Percentiles rank a stretch among this genome's conserved stretches.
Conservation (phyloP, 2,113 vertebrate genomes). For the Neoarius graeffei region DNA sequence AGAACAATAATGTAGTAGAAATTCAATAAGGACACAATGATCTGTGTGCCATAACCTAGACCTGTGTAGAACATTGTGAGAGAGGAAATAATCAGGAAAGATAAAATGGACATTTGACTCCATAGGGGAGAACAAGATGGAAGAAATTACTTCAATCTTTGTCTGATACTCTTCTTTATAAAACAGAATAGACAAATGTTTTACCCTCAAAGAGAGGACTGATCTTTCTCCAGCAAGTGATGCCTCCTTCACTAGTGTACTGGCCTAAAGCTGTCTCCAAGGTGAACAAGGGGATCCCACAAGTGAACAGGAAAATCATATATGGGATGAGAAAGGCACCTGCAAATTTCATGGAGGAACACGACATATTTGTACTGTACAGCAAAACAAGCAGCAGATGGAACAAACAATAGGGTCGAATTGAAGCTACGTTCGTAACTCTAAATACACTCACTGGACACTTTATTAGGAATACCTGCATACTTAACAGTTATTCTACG, state of each 20-base stretch:
- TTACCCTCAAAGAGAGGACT: constrained; percentile 89
- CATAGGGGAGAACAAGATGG: neutral
- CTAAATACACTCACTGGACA: neutral
- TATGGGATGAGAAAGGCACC: constrained; percentile 97
- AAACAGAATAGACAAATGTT: neutral
- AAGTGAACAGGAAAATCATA: constrained; percentile 92
- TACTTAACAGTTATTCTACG: neutral
- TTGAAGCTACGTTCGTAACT: neutral
- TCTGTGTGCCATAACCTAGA: constrained; percentile 87
- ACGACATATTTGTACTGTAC: neutral
- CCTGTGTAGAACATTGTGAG: constrained; percentile 67
- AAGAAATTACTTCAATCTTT: neutral
- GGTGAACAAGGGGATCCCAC: constrained; percentile 89
- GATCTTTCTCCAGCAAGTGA: constrained; percentile 90
- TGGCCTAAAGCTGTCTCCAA: constrained; percentile 89
- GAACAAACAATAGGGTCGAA: neutral
- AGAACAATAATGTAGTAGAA: constrained; percentile 91
- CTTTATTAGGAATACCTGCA: neutral
- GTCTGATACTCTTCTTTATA: neutral
- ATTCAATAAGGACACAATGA: constrained; percentile 83
- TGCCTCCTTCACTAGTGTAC: constrained; percentile 87
- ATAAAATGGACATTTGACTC: neutral
- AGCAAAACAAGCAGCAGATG: neutral
- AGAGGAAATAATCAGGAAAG: neutral
- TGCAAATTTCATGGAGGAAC: constrained; percentile 52